phyloP scores from a whole-genome alignment of 2,888 invertebrate species.

The Eupithecia abbreviata region DNA sequence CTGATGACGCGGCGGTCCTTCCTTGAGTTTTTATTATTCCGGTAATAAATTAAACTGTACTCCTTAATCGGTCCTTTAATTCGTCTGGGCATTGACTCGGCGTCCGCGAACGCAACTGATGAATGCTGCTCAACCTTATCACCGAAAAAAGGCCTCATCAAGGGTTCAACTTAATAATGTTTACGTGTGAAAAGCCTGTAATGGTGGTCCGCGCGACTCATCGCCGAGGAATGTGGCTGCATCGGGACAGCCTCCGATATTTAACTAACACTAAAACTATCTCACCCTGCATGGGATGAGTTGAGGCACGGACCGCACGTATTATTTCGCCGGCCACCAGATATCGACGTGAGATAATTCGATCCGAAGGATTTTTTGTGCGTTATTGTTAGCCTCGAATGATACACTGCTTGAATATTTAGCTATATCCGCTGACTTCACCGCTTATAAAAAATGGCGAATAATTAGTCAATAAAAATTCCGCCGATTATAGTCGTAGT shows the following conservation, averaged over 20 bases:
- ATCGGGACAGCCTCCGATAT: conserved; percentile 54
- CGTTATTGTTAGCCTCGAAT: conserved; percentile 81
- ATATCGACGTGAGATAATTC: conserved; percentile 76
- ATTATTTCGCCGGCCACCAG: conserved; percentile 52
- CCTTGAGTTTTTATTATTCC: conserved; percentile 77
- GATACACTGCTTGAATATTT: conserved; percentile 83
- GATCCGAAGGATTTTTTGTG: conserved; percentile 69
- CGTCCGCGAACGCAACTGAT: conserved; percentile 51
- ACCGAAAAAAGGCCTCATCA: conserved; percentile 52
- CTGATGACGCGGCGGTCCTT: conserved; percentile 59
- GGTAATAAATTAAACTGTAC: conserved; percentile 79
- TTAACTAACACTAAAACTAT: conserved; percentile 41
- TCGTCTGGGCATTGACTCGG: conserved; percentile 81
- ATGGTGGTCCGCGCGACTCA: conserved; percentile 65
- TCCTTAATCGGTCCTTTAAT: conserved; percentile 82
- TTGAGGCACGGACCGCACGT: conserved; percentile 26
- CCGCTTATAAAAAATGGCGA: conserved; percentile 80
- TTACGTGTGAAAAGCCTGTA: conserved; percentile 59
- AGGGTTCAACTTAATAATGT: conserved; percentile 64
- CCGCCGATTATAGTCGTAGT: conserved; percentile 78
- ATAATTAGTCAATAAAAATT: conserved; percentile 84
- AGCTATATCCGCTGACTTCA: conserved; percentile 84
- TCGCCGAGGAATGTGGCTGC: conserved; percentile 75
- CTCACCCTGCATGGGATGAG: conserved; percentile 27
- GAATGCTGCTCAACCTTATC: conserved; percentile 62